A percentile compares a stretch with the other conserved stretches of the same genome.
Conservation (phyloP, 2,797 vertebrate species). For the Sebastolobus alascanus region DNA sequence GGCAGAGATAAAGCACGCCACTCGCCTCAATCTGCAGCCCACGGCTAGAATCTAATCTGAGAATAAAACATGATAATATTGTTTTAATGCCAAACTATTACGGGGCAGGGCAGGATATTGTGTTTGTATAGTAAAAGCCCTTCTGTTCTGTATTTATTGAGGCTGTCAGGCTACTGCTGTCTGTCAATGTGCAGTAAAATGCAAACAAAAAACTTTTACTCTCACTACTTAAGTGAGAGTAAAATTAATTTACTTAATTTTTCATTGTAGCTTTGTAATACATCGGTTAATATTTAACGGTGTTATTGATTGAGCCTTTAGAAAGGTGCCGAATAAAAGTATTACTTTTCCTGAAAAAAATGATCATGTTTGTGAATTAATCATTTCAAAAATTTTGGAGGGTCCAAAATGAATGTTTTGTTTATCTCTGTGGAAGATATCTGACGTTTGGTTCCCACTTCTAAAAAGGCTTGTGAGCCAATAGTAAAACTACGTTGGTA, state of each 20-base stretch:
- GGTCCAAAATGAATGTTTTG: no score
- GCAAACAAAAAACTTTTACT: slow-evolving; percentile 36
- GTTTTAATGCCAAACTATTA: slow-evolving; percentile 78
- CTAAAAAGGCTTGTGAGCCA: no score
- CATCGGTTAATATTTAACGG: background rate
- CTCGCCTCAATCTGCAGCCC: slow-evolving; percentile 66
- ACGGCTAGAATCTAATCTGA: slow-evolving; percentile 70
- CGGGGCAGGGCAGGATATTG: slow-evolving; percentile 60
- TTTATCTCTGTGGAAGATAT: no score
- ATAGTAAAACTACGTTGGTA: no score
- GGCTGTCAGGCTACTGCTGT: slow-evolving; percentile 42
- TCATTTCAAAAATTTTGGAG: no score
- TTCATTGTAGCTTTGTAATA: slow-evolving; percentile 1
- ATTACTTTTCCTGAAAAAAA: no score
- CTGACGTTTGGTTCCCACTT: no score
- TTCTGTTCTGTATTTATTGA: slow-evolving; percentile 66
- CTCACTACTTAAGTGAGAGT: background rate
- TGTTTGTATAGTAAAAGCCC: slow-evolving; percentile 69
- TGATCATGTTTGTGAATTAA: no score
- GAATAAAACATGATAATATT: slow-evolving; percentile 77
- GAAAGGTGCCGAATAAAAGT: no score
- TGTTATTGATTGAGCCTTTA: no score
- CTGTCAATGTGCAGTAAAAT: slow-evolving; percentile 44
- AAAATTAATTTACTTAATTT: background rate
- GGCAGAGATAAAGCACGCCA: slow-evolving; percentile 74